A percentile compares a stretch with the other conserved stretches of the same genome.
Conservation (phyloP, 2,113 vertebrate genomes). For the Saguinus midas region DNA sequence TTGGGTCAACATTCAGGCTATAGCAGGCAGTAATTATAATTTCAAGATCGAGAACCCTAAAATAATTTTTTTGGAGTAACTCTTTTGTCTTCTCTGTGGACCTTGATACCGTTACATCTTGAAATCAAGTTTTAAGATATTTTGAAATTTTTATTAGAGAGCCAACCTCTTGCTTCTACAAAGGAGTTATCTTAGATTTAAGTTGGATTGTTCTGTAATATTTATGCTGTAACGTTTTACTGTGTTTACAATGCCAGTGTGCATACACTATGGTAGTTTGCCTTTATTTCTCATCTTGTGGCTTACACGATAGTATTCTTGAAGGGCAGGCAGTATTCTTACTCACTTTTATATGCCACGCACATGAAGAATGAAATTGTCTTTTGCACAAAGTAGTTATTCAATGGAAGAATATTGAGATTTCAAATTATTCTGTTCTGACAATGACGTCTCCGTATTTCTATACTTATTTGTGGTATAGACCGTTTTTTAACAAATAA, state of each 20-base stretch:
- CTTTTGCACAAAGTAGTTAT: neutral
- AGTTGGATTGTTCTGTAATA: neutral
- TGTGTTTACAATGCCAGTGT: neutral
- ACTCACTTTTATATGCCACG: neutral
- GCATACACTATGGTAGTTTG: neutral
- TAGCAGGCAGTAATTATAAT: constrained; percentile 20
- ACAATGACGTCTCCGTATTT: neutral
- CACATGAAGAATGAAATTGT: neutral
- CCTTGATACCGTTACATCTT: neutral
- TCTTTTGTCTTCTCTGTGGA: constrained; percentile 25
- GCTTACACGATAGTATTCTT: neutral
- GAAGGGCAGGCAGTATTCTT: neutral
- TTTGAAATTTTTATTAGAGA: neutral
- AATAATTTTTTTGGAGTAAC: neutral
- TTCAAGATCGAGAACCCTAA: constrained; percentile 17
- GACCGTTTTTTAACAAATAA: neutral
- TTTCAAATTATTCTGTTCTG: neutral
- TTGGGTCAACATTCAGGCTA: neutral
- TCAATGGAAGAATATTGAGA: neutral
- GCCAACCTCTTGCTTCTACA: neutral
- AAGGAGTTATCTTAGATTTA: neutral
- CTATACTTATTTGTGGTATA: neutral
- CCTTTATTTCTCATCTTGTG: neutral
- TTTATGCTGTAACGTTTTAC: neutral
- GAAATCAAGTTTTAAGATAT: constrained; percentile 1